phyloP scores from a whole-genome alignment of 2,113 vertebrate genomes.

The Suncus etruscus region DNA sequence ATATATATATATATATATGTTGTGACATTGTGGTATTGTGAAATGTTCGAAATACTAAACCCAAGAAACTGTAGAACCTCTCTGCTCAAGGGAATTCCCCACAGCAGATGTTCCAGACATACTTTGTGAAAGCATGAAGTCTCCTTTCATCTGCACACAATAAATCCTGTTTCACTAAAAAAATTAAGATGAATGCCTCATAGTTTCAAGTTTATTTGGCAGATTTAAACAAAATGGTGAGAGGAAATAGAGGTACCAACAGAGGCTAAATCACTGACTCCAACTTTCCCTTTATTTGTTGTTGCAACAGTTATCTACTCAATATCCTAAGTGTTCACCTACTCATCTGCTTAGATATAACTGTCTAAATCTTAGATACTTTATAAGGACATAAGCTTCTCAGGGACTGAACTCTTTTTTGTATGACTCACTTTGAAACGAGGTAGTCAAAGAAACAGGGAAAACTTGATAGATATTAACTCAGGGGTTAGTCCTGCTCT shows the following conservation, averaged over 20 bases:
- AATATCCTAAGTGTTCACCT: constrained; percentile 7
- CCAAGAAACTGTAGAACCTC: neutral
- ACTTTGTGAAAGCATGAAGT: neutral
- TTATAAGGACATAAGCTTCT: constrained; percentile 30
- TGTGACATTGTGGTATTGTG: neutral
- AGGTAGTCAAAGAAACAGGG: neutral
- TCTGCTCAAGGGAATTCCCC: constrained; percentile 22
- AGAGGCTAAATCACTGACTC: neutral
- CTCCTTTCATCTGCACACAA: constrained; percentile 14
- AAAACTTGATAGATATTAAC: neutral
- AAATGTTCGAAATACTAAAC: constrained; percentile 57
- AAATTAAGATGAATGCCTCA: neutral
- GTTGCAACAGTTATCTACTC: neutral
- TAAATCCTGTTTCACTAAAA: constrained; percentile 39
- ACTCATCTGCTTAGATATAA: constrained; percentile 30
- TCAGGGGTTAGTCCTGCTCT: neutral
- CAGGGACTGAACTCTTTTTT: constrained; percentile 29
- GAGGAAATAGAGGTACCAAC: neutral
- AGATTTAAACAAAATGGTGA: constrained; percentile 47
- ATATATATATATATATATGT: too few species aligned
- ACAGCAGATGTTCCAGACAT: neutral
- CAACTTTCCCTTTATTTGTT: constrained; percentile 10
- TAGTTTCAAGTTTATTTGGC: neutral
- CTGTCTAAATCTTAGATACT: constrained; percentile 40
- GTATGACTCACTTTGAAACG: neutral